A percentile compares a stretch with the other conserved stretches of the same genome.
Evolutionary conservation across 2,797 vertebrate genomes (phyloP).

Genomic region (Australoheros facetus): DNA sequence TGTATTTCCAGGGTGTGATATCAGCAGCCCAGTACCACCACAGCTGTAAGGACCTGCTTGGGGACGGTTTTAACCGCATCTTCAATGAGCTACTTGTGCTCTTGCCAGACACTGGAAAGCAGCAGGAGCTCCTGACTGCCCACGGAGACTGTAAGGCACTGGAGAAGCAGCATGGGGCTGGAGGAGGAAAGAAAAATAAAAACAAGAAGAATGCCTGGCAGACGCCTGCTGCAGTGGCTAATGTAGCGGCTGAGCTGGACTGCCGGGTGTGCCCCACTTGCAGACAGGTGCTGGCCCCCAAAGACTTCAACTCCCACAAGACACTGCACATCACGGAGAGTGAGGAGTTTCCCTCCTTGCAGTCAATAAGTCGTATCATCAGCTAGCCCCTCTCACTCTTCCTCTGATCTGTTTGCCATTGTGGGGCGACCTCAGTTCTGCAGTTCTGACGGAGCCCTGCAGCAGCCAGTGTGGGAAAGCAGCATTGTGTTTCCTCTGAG

Average conservation of each 20-base stretch:
- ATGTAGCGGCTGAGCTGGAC: slow-evolving; percentile 83
- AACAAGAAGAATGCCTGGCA: slow-evolving; percentile 92
- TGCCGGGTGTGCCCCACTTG: slow-evolving; percentile 92
- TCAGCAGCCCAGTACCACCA: slow-evolving; percentile 91
- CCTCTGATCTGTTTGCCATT: slow-evolving; percentile 10
- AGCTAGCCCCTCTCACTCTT: slow-evolving; percentile 81
- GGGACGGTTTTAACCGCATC: slow-evolving; percentile 90
- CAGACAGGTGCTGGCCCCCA: slow-evolving; percentile 91
- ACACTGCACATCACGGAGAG: slow-evolving; percentile 87
- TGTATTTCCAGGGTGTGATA: slow-evolving; percentile 85
- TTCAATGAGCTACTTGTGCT: slow-evolving; percentile 95
- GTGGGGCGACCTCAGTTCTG: not conserved
- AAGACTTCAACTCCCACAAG: slow-evolving; percentile 90
- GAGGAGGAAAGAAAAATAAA: slow-evolving; percentile 84
- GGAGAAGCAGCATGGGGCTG: slow-evolving; percentile 78
- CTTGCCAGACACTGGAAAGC: slow-evolving; percentile 92
- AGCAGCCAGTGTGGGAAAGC: slow-evolving; percentile 17
- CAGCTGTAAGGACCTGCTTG: slow-evolving; percentile 92
- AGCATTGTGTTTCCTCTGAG: slow-evolving; percentile 32
- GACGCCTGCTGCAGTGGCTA: slow-evolving; percentile 51
- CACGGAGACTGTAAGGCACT: slow-evolving; percentile 84
- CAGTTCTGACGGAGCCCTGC: slow-evolving; percentile 29
- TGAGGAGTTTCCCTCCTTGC: slow-evolving; percentile 95
- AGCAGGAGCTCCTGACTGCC: slow-evolving; percentile 94
- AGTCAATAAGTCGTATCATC: slow-evolving; percentile 94